A percentile compares a stretch with the other conserved stretches of the same genome.
These are phyloP conservation scores for Drosophila simulans DNA, from an alignment of 1,140 invertebrate species.

Conservation along the genomic window DNA sequence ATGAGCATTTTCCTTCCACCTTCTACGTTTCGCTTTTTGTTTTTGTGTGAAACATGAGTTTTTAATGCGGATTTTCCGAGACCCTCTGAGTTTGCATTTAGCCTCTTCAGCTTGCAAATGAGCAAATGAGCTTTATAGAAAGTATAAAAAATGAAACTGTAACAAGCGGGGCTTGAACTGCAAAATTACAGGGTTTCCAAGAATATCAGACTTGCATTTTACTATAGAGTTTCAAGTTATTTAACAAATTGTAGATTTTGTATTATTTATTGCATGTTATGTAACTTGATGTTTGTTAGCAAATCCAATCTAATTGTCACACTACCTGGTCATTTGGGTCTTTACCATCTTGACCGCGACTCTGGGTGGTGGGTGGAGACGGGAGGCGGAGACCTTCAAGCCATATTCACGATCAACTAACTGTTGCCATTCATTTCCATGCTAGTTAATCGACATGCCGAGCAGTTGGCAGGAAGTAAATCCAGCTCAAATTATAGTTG, in stretches of 20 bases:
- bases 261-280: too few species aligned
- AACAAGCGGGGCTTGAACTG: constrained; percentile 43
- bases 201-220: neutral
- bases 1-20: constrained; percentile 17
- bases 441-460: constrained; percentile 44
- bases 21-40: constrained; percentile 39
- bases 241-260: too few species aligned
- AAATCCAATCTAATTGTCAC: constrained; percentile 32
- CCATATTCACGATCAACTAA: constrained; percentile 49
- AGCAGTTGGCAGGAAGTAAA: constrained; percentile 53
- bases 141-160: constrained; percentile 39
- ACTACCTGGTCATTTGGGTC: constrained; percentile 19
- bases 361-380: constrained; percentile 3
- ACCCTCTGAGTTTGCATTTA: constrained; percentile 32
- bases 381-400: constrained; percentile 24
- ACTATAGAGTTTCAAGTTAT: too few species aligned
- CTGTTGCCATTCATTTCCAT: constrained; percentile 57
- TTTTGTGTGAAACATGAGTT: constrained; percentile 75
- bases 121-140: constrained; percentile 57
- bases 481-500: constrained; percentile 47
- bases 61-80: constrained; percentile 77
- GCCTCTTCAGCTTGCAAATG: constrained; percentile 42
- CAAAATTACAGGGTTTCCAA: neutral
- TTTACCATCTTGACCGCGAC: constrained; percentile 1
- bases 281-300: too few species aligned